These are phyloP conservation scores for Haplochromis burtoni DNA, from an alignment of 2,113 vertebrate genomes.

Conservation along the genomic window DNA sequence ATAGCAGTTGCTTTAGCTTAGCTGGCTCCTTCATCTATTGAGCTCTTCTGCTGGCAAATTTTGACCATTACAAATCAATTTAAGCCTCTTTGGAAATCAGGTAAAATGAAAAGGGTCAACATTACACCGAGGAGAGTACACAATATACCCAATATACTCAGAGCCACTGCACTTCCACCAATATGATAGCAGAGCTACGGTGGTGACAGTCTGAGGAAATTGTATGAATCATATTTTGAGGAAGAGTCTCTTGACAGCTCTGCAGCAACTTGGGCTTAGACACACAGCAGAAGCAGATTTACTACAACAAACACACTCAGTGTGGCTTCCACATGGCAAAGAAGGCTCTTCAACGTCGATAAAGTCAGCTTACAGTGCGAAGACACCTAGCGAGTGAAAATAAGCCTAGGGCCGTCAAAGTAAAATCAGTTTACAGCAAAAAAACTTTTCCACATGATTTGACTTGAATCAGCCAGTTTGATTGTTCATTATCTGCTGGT, in stretches of 20 bases:
- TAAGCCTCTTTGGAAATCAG: not conserved
- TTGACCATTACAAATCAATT: not conserved
- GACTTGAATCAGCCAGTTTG: not conserved
- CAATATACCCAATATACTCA: not conserved
- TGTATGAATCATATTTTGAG: conserved; percentile 37
- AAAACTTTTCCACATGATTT: not conserved
- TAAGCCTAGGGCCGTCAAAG: not conserved
- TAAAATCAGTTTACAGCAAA: not conserved
- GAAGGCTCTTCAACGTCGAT: not conserved
- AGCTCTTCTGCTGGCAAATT: not conserved
- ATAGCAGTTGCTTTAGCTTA: not conserved
- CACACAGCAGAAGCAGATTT: conserved; percentile 18
- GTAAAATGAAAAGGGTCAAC: conserved; percentile 9
- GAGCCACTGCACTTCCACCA: not conserved
- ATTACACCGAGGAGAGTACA: not conserved
- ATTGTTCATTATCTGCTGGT: not conserved
- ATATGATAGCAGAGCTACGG: not conserved
- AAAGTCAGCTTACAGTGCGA: not conserved
- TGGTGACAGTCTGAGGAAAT: conserved; percentile 36
- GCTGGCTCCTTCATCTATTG: not conserved
- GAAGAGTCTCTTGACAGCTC: conserved; percentile 5
- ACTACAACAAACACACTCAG: conserved; percentile 8
- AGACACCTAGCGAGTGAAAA: not conserved
- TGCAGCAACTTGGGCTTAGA: not conserved
- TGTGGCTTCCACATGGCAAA: not conserved